phyloP scores from a whole-genome alignment of 2,797 vertebrate genomes.

The Anomalospiza imberbis region DNA sequence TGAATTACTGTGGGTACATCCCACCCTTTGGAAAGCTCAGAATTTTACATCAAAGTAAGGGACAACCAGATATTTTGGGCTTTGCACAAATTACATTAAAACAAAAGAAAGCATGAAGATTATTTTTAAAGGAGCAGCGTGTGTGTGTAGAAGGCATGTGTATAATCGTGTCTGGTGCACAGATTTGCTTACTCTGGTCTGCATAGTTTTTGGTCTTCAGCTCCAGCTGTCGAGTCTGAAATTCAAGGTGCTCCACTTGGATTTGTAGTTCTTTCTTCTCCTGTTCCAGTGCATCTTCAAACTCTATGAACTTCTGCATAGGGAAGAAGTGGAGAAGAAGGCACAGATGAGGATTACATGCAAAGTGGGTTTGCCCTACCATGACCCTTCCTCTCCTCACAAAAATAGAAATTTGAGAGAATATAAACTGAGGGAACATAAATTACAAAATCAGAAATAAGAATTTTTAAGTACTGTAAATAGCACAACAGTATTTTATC shows the following conservation, averaged over 20 bases:
- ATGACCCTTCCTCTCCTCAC: neutral
- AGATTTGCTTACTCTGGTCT: conserved; percentile 88
- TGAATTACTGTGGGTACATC: neutral
- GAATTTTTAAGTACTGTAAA: neutral
- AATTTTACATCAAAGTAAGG: neutral
- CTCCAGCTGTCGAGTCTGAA: conserved; percentile 93
- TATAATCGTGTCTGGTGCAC: neutral
- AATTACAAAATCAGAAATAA: neutral
- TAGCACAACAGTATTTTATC: neutral
- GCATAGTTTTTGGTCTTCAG: conserved; percentile 95
- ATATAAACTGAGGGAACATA: neutral
- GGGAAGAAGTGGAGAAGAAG: neutral
- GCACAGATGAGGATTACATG: neutral
- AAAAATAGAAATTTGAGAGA: neutral
- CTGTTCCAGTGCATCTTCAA: conserved; percentile 95
- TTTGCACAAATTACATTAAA: neutral
- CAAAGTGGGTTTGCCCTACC: neutral
- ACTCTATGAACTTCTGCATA: conserved; percentile 95
- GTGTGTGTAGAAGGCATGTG: neutral
- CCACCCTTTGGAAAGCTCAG: neutral
- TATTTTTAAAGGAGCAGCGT: neutral
- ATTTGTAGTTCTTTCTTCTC: conserved; percentile 97
- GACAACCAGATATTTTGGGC: neutral
- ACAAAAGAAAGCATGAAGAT: neutral
- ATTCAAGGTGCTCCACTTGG: conserved; percentile 91